Evolutionary conservation across 2,113 vertebrate species (phyloP).

Genomic region (Lepisosteus osseus): DNA sequence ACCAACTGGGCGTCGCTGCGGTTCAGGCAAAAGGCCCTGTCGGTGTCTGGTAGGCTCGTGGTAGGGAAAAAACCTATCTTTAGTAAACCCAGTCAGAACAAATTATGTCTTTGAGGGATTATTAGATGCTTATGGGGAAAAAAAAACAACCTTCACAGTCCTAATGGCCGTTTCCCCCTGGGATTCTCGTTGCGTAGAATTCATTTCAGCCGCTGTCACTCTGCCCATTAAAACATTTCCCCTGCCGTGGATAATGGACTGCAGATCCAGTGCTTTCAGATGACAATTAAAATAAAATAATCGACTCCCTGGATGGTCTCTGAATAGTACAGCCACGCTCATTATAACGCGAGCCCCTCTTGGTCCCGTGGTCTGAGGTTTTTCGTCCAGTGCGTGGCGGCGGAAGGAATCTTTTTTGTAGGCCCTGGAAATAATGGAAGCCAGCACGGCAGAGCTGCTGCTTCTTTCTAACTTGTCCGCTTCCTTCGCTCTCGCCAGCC

Average conservation of each 20-base stretch:
- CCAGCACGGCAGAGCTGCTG: no score
- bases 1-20: no score
- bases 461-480: no score
- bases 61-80: not conserved
- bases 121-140: not conserved
- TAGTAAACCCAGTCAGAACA: not conserved
- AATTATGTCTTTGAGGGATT: not conserved
- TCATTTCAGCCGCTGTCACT: constrained; percentile 20
- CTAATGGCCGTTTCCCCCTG: constrained; percentile 6
- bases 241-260: not conserved
- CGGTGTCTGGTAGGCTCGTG: not conserved
- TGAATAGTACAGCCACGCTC: not conserved
- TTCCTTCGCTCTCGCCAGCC: no score
- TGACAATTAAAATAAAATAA: constrained; percentile 10
- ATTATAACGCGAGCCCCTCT: constrained; percentile 11
- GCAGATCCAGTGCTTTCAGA: not conserved
- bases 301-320: constrained; percentile 22
- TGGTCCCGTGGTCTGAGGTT: no score
- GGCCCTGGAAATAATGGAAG: no score
- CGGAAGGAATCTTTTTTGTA: no score
- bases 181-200: constrained; percentile 15
- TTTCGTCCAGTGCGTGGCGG: no score
- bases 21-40: no score
- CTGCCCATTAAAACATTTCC: constrained; percentile 3
- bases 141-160: not conserved